A percentile compares a stretch with the other conserved stretches of the same genome.
These are phyloP conservation scores for Drosophila repletoides DNA, from an alignment of 1,140 invertebrate species.

Conservation along the genomic window DNA sequence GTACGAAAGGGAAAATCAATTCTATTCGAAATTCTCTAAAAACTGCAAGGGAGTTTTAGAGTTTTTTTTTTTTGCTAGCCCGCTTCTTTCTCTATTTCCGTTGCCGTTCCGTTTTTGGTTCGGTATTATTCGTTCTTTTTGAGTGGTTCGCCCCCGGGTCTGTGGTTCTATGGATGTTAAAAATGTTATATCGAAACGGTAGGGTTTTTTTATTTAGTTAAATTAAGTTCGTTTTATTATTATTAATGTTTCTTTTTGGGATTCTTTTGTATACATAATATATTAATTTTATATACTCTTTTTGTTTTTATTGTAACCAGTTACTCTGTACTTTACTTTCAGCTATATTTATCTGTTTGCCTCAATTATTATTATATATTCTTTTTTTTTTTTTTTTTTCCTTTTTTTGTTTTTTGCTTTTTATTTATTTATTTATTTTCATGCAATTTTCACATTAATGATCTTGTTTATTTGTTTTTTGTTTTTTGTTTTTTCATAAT, in stretches of 20 bases:
- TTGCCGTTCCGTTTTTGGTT: neutral
- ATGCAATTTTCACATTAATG: constrained; percentile 67
- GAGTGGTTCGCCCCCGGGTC: constrained; percentile 11
- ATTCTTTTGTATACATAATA: constrained; percentile 66
- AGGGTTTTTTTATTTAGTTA: constrained; percentile 50
- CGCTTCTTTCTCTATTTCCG: constrained; percentile 3
- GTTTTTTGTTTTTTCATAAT: constrained; percentile 54
- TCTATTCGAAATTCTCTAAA: neutral
- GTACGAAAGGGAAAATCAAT: neutral
- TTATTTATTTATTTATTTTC: constrained; percentile 30
- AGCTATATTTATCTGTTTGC: constrained; percentile 50
- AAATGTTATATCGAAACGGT: constrained; percentile 35
- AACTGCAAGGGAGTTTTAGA: neutral
- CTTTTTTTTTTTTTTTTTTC: constrained; percentile 6
- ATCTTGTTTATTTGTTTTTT: constrained; percentile 29
- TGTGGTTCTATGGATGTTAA: constrained; percentile 19
- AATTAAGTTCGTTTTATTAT: constrained; percentile 68
- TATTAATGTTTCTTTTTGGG: constrained; percentile 40
- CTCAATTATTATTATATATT: constrained; percentile 46
- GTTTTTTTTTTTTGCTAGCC: constrained; percentile 1
- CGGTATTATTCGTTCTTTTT: neutral
- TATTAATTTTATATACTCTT: constrained; percentile 57
- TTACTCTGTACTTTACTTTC: constrained; percentile 67
- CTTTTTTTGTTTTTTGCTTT: constrained; percentile 12
- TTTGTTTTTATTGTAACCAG: constrained; percentile 72